phyloP scores from a whole-genome alignment of 2,888 invertebrate species.

The Cryptophagus acutangulus region DNA sequence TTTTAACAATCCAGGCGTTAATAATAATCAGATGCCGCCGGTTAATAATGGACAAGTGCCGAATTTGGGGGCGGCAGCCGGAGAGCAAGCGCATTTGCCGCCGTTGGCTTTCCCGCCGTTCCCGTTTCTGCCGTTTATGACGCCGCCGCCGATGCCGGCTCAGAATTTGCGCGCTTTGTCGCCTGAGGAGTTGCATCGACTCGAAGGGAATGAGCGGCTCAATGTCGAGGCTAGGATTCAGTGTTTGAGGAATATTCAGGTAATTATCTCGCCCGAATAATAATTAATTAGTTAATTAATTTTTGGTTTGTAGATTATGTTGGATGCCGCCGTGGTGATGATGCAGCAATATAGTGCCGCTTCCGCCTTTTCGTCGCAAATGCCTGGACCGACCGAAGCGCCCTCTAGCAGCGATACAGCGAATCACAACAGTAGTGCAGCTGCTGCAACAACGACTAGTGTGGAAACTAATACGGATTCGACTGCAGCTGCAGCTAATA shows the following conservation, averaged over 20 bases:
- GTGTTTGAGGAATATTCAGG: slow-evolving; percentile 65
- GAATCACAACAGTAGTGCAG: background rate
- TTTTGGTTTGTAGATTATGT: slow-evolving; percentile 59
- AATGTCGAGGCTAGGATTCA: slow-evolving; percentile 89
- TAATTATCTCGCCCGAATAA: slow-evolving; percentile 17
- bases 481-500: slow-evolving; percentile 2
- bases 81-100: slow-evolving; percentile 39
- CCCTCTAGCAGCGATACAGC: slow-evolving; percentile 1
- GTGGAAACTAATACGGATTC: slow-evolving; percentile 9
- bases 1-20: too few species aligned
- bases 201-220: slow-evolving; percentile 86
- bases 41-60: slow-evolving; percentile 16
- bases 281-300: slow-evolving; percentile 42
- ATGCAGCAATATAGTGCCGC: slow-evolving; percentile 89
- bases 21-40: slow-evolving; percentile 40
- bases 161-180: slow-evolving; percentile 68
- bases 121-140: slow-evolving; percentile 53
- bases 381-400: slow-evolving; percentile 29
- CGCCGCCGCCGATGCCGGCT: slow-evolving; percentile 74
- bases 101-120: slow-evolving; percentile 54
- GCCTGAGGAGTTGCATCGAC: slow-evolving; percentile 74
- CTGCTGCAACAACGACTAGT: background rate
- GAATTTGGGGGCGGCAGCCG: slow-evolving; percentile 24
- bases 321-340: slow-evolving; percentile 90
- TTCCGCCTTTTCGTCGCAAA: slow-evolving; percentile 48